phyloP scores from a whole-genome alignment of 2,113 vertebrate genomes.

The Aspidoscelis tigris region DNA sequence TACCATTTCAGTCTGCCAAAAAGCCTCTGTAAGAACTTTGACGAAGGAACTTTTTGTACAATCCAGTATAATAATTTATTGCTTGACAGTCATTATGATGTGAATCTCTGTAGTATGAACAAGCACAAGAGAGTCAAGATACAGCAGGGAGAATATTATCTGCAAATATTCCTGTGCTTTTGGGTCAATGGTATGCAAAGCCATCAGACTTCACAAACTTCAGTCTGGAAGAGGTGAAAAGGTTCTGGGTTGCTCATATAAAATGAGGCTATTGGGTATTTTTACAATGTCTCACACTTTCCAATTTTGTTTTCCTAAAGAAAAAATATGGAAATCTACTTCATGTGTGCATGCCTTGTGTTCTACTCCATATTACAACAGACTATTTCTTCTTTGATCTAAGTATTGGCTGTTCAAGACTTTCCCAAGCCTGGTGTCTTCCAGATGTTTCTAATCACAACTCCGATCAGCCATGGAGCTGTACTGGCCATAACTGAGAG shows the following conservation, averaged over 20 bases:
- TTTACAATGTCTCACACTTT: not conserved
- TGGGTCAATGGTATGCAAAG: slow-evolving; percentile 15
- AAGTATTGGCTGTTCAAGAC: not conserved
- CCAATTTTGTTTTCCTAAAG: not conserved
- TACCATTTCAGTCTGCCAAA: not conserved
- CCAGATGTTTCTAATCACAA: not conserved
- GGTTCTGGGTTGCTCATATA: slow-evolving; percentile 3
- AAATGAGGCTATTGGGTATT: not conserved
- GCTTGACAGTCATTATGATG: not conserved
- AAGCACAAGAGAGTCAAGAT: not conserved
- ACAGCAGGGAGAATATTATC: not conserved
- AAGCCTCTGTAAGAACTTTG: not conserved
- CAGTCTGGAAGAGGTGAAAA: not conserved
- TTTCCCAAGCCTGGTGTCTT: not conserved
- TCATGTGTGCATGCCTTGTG: not conserved
- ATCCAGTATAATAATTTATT: not conserved
- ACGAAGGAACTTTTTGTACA: not conserved
- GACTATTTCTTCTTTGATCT: not conserved
- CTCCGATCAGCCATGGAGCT: too few relatives aligned
- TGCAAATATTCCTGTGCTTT: not conserved
- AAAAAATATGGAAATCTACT: not conserved
- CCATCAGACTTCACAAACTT: not conserved
- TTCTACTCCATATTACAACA: not conserved
- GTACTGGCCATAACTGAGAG: too few relatives aligned
- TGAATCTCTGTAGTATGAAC: slow-evolving; percentile 19